Conservation (phyloP, 2,888 invertebrate genomes). For the Eutolmus rufibarbis region DNA sequence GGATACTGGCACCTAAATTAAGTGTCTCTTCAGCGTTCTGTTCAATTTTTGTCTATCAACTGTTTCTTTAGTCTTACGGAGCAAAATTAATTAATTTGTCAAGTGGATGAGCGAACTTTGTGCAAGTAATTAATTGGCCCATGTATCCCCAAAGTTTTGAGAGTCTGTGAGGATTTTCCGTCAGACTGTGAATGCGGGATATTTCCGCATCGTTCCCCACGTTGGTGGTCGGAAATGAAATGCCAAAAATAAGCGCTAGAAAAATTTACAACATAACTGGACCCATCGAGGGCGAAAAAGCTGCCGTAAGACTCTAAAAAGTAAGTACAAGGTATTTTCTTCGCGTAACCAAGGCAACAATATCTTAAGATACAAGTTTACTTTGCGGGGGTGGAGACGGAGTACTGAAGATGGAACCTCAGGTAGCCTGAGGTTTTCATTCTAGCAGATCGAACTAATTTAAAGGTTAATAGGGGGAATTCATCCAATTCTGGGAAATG, state of each 20-base stretch:
- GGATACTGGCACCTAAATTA: neutral
- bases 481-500: neutral
- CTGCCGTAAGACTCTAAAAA: neutral
- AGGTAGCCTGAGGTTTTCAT: neutral
- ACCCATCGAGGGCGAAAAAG: neutral
- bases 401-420: neutral
- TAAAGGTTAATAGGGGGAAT: neutral
- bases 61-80: neutral
- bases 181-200: neutral
- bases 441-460: neutral
- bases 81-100: constrained; percentile 30
- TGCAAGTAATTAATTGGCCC: constrained; percentile 3
- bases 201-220: neutral
- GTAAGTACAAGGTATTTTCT: neutral
- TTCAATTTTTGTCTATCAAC: neutral
- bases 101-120: constrained; percentile 24
- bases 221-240: neutral
- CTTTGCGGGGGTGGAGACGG: neutral
- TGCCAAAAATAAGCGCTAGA: neutral
- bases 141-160: neutral
- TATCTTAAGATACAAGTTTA: neutral
- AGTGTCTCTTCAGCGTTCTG: neutral
- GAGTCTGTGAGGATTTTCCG: neutral
- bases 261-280: neutral
- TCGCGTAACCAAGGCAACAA: neutral